Percentiles rank a stretch among this genome's conserved stretches.
Conservation (phyloP, 2,888 invertebrate species). For the Monopis laevigella region DNA sequence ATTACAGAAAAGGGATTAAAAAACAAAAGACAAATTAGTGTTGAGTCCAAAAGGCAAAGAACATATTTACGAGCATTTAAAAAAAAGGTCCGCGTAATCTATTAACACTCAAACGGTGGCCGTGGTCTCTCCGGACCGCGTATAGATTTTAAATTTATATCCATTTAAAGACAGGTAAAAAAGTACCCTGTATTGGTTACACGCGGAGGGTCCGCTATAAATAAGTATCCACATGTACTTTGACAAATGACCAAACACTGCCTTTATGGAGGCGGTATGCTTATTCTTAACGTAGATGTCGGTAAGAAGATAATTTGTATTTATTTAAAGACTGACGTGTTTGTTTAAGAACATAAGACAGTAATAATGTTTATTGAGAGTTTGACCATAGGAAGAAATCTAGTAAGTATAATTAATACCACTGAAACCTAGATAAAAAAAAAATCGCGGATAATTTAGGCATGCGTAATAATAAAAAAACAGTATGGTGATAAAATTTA, state of each 20-base stretch:
- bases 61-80: background rate
- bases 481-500: too few species aligned
- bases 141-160: constrained; percentile 54
- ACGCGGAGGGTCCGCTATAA: constrained; percentile 58
- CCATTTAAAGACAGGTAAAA: constrained; percentile 24
- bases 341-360: too few species aligned
- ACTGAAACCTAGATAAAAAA: too few species aligned
- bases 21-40: constrained; percentile 3
- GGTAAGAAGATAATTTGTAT: too few species aligned
- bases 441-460: too few species aligned
- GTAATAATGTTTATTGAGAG: too few species aligned
- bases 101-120: constrained; percentile 58
- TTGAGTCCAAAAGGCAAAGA: background rate
- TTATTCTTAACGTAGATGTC: too few species aligned
- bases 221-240: constrained; percentile 55
- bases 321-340: too few species aligned
- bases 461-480: too few species aligned
- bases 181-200: constrained; percentile 36
- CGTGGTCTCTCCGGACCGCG: constrained; percentile 31
- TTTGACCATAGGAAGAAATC: too few species aligned
- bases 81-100: constrained; percentile 30
- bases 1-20: too few species aligned
- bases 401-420: too few species aligned
- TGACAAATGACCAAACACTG: constrained; percentile 62
- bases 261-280: constrained; percentile 30